phyloP scores from a whole-genome alignment of 2,797 vertebrate genomes.

The Lemur catta region DNA sequence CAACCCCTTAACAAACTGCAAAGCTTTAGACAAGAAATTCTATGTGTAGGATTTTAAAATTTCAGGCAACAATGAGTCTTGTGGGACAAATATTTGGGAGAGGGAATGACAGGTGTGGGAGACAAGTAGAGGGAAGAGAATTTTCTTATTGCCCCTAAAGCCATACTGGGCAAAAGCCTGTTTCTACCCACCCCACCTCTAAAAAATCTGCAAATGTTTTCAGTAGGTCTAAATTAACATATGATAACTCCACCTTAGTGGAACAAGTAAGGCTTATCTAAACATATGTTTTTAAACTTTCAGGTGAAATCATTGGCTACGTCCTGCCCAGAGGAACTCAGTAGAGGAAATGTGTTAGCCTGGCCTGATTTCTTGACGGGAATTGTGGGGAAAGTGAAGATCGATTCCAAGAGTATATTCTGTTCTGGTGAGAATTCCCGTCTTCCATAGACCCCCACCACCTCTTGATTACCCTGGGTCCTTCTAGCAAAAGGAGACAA shows the following conservation, averaged over 20 bases:
- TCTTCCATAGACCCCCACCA: neutral
- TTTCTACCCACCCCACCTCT: neutral
- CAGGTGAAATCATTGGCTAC: slow-evolving; percentile 94
- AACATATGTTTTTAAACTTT: slow-evolving; percentile 76
- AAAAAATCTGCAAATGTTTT: neutral
- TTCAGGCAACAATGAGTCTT: neutral
- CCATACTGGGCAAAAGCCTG: neutral
- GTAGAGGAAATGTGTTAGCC: slow-evolving; percentile 94
- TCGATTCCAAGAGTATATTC: slow-evolving; percentile 92
- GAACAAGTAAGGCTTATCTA: slow-evolving; percentile 46
- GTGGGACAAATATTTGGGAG: neutral
- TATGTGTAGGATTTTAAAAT: neutral
- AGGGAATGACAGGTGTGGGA: neutral
- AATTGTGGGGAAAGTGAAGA: slow-evolving; percentile 94
- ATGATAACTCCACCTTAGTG: neutral
- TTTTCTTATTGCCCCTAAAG: neutral
- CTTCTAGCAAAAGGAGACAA: neutral
- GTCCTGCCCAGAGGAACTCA: slow-evolving; percentile 91
- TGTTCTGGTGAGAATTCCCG: slow-evolving; percentile 91
- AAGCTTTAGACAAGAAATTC: neutral
- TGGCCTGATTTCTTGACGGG: slow-evolving; percentile 97
- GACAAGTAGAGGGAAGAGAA: neutral
- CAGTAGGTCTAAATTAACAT: neutral
- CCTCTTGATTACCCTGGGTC: neutral
- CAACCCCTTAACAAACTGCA: neutral